Evolutionary conservation across 2,888 invertebrate species (phyloP).

Genomic region (Unio pictorum): DNA sequence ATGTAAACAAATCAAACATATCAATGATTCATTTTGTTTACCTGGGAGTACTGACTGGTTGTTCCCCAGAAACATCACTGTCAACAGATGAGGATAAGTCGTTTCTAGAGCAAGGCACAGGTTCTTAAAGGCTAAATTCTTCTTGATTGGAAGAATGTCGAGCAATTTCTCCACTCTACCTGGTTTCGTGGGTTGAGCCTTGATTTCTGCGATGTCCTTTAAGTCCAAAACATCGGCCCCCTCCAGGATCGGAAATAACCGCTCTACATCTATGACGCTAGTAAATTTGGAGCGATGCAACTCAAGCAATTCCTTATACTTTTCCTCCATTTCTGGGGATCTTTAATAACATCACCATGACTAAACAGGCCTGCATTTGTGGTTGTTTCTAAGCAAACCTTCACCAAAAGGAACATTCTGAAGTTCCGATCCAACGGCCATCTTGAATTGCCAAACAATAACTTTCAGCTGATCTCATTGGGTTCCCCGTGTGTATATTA

Average conservation of each 20-base stretch:
- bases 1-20: not conserved
- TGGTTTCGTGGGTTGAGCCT: slow-evolving; percentile 44
- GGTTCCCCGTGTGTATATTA: too few relatives aligned
- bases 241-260: slow-evolving; percentile 50
- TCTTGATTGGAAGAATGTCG: slow-evolving; percentile 53
- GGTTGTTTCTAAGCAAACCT: slow-evolving; percentile 1
- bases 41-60: slow-evolving; percentile 10
- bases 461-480: too few relatives aligned
- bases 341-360: not conserved
- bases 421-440: slow-evolving; percentile 24
- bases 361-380: not conserved
- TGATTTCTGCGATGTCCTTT: slow-evolving; percentile 53
- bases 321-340: slow-evolving; percentile 44
- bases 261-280: slow-evolving; percentile 49
- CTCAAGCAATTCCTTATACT: slow-evolving; percentile 57
- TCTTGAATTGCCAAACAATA: slow-evolving; percentile 38
- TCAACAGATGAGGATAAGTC: slow-evolving; percentile 59
- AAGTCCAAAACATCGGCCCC: slow-evolving; percentile 45
- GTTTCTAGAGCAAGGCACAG: slow-evolving; percentile 53
- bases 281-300: slow-evolving; percentile 53
- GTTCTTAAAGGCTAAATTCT: slow-evolving; percentile 50
- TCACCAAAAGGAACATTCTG: slow-evolving; percentile 2
- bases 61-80: slow-evolving; percentile 57
- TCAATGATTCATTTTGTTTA: not conserved
- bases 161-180: slow-evolving; percentile 58